Conservation (phyloP, 2,888 invertebrate species). For the Clivina fossor region DNA sequence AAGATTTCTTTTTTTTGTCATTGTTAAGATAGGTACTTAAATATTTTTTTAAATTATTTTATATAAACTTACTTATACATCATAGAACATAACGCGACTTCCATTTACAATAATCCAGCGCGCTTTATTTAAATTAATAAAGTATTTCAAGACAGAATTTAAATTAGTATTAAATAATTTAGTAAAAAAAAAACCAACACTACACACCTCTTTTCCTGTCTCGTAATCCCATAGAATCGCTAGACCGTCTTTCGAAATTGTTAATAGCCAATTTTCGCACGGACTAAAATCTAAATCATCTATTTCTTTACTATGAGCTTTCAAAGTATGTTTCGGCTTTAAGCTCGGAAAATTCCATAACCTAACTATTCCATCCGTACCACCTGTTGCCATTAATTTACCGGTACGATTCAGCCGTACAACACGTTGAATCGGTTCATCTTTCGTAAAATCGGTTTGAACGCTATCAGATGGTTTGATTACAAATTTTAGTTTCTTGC, state of each 20-base stretch:
- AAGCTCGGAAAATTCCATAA: slow-evolving; percentile 88
- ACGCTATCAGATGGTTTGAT: slow-evolving; percentile 78
- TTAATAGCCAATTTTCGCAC: slow-evolving; percentile 72
- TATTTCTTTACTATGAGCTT: slow-evolving; percentile 86
- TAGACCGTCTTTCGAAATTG: slow-evolving; percentile 85
- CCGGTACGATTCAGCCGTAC: slow-evolving; percentile 74
- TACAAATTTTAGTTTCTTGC: slow-evolving; percentile 68
- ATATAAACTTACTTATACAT: too few relatives aligned
- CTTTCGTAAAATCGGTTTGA: slow-evolving; percentile 78
- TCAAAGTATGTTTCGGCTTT: slow-evolving; percentile 67
- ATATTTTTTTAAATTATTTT: too few relatives aligned
- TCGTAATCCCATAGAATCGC: slow-evolving; percentile 78
- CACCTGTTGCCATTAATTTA: slow-evolving; percentile 85
- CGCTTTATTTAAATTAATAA: too few relatives aligned
- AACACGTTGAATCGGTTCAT: slow-evolving; percentile 84
- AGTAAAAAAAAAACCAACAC: too few relatives aligned
- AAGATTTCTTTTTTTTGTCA: too few relatives aligned
- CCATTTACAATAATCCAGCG: too few relatives aligned
- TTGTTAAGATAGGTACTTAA: too few relatives aligned
- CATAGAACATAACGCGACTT: too few relatives aligned
- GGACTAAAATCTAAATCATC: slow-evolving; percentile 93
- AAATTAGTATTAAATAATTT: too few relatives aligned
- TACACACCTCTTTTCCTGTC: slow-evolving; percentile 65
- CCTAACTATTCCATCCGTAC: slow-evolving; percentile 83
- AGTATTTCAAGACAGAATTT: too few relatives aligned